Evolutionary conservation across 1,140 invertebrate species (phyloP), one percentile per base, ranked within the genome.

Genomic region (Drosophila hydei): DNA sequence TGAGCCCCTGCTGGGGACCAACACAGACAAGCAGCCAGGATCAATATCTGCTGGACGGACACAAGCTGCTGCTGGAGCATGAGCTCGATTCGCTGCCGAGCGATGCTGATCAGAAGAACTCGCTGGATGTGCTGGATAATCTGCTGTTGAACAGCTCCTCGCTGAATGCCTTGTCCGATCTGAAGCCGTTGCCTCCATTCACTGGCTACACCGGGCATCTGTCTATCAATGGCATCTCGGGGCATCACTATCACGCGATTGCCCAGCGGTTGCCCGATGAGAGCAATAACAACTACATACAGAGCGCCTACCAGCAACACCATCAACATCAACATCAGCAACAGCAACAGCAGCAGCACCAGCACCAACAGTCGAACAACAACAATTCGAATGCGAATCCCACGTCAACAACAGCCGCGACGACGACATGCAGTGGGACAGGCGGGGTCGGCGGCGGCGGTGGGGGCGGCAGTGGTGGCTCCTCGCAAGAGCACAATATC

Each of bases 171-270:
- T 93, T 97, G 36, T 96, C 96, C 4, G 96, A 97, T 81, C 92
- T 97, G 48, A 97, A 97, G 89, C 97, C 97, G 0, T 92, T 98
- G 64, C 96, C 96, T 0, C 96, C 96, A 0, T 97, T 97, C 91
- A 96, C 96, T 12, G 95, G 95, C 11, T 97, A 96, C 92, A 97
- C 95, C 2, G 96, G 95, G 1, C 96, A 96, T 79, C 92, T 96
- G 25, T 96, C 94, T 72, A 96, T 96, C 89, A 96, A 97, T 92
- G 95, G 96, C 18, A 96, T 97, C 80, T 94, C 96, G 47, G 95
- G 96, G n/a, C 95, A 96, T 84, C 96, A 97, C 85, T 96, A 96
- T 92, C 96, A 97, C 91, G 94, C 96, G 71, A 96, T 97, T 92
- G 95, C 96, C 3, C 94, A 95, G 89, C 92, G 94, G 47, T 92